Percentiles rank a stretch among this genome's conserved stretches.
Evolutionary conservation across 2,888 invertebrate genomes (phyloP).

Genomic region (Seira ritae): DNA sequence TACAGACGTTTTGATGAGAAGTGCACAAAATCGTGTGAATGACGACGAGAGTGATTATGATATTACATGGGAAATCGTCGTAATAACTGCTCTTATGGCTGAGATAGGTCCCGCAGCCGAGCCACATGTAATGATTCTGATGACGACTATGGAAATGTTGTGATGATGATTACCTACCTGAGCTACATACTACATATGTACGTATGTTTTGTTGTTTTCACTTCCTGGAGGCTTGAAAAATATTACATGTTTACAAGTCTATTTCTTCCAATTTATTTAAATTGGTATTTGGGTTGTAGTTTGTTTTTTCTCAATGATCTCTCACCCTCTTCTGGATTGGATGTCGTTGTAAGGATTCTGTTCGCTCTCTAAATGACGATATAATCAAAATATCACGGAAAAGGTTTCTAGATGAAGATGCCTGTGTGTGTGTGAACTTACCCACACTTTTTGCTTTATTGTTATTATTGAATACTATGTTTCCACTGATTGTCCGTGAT

Average conservation of each 20-base stretch:
- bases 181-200: not conserved
- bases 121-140: constrained; percentile 10
- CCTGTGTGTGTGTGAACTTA: not conserved
- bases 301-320: not conserved
- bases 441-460: constrained; percentile 12
- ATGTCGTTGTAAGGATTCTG: not conserved
- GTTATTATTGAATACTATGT: not conserved
- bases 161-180: constrained; percentile 22
- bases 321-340: not conserved
- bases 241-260: not conserved
- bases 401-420: not conserved
- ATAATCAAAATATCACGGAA: not conserved
- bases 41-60: constrained; percentile 11
- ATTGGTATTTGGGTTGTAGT: not conserved
- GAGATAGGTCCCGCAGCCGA: not conserved
- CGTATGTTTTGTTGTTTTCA: constrained; percentile 13
- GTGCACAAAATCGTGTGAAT: constrained; percentile 4
- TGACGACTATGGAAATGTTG: constrained; percentile 23
- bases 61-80: constrained; percentile 7
- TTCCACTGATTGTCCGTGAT: constrained; percentile 20
- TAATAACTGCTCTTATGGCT: not conserved
- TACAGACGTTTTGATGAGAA: not conserved
- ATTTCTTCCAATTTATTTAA: constrained; percentile 7
- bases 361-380: not conserved
- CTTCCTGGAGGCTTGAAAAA: constrained; percentile 31